Evolutionary conservation across 2,797 vertebrate genomes (phyloP).

Genomic region (Ambastaia sidthimunki): DNA sequence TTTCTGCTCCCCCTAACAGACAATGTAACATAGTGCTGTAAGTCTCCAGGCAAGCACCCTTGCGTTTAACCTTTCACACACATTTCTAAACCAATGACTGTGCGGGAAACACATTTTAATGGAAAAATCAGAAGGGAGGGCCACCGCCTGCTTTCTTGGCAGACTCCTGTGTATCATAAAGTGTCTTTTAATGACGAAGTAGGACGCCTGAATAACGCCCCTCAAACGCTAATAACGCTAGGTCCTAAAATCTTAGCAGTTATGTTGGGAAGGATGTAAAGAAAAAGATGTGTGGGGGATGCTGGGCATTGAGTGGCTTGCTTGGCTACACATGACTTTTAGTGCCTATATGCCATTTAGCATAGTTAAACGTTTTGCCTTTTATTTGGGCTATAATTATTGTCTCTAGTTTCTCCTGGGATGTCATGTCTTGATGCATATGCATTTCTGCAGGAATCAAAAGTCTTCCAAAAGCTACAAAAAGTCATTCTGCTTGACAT

Average conservation of each 20-base stretch:
- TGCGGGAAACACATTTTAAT: conserved; percentile 62
- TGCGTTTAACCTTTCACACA: conserved; percentile 74
- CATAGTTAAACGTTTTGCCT: background rate
- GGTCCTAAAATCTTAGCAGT: conserved; percentile 6
- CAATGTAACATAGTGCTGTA: background rate
- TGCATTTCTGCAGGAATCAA: background rate
- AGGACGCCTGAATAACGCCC: conserved; percentile 66
- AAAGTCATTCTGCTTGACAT: conserved; percentile 10
- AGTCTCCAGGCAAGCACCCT: conserved; percentile 39
- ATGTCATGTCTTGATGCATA: conserved; percentile 16
- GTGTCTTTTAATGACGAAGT: conserved; percentile 72
- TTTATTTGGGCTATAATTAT: conserved; percentile 19
- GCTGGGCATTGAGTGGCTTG: background rate
- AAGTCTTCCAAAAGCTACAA: conserved; percentile 17
- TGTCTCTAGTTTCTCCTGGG: background rate
- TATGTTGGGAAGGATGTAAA: conserved; percentile 3
- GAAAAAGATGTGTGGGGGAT: background rate
- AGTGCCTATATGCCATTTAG: background rate
- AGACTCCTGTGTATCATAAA: conserved; percentile 67
- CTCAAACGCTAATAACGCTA: background rate
- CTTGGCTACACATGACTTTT: background rate
- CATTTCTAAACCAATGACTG: conserved; percentile 65
- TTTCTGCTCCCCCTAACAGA: conserved; percentile 19
- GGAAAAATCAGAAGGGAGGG: conserved; percentile 65
- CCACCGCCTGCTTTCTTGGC: conserved; percentile 62